These are phyloP conservation scores for Beroe ovata DNA, from an alignment of 37 sponge, comb jelly and placozoan genomes.

Conservation along the genomic window DNA sequence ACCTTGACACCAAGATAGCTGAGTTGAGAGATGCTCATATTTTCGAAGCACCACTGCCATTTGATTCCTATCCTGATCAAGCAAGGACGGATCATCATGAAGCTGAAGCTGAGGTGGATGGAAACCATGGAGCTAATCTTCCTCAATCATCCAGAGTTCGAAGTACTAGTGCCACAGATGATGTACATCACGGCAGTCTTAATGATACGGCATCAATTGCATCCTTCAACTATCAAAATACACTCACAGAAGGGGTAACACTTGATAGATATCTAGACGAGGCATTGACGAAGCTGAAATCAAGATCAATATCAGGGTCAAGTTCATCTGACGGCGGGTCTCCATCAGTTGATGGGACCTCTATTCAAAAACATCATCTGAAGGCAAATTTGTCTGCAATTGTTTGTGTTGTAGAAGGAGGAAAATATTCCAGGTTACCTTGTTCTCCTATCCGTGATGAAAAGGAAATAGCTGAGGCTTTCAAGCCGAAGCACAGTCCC, in stretches of 20 bases:
- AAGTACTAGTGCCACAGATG: too few relatives aligned
- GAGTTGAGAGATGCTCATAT: not conserved
- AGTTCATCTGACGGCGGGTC: constrained; percentile 47
- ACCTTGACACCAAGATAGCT: not conserved
- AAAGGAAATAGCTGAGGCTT: not conserved
- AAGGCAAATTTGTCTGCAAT: not conserved
- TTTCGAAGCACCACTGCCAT: not conserved
- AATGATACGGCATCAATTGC: constrained; percentile 16
- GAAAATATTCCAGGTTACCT: not conserved
- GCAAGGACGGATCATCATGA: not conserved
- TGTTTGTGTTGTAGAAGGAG: not conserved
- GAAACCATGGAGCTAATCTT: too few relatives aligned
- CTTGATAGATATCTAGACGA: not conserved
- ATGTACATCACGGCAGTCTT: not conserved
- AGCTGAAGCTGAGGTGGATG: too few relatives aligned
- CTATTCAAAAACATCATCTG: not conserved
- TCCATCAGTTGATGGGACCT: not conserved
- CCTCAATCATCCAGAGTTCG: too few relatives aligned
- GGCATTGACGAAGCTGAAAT: constrained; percentile 31
- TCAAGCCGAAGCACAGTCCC: not conserved
- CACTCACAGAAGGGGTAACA: not conserved
- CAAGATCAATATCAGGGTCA: constrained; percentile 9
- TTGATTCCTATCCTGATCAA: not conserved
- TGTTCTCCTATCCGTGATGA: not conserved
- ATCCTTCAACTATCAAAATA: not conserved